A percentile compares a stretch with the other conserved stretches of the same genome.
phyloP scores from a whole-genome alignment of 2,888 invertebrate genomes.

The Temnothorax ravouxi region DNA sequence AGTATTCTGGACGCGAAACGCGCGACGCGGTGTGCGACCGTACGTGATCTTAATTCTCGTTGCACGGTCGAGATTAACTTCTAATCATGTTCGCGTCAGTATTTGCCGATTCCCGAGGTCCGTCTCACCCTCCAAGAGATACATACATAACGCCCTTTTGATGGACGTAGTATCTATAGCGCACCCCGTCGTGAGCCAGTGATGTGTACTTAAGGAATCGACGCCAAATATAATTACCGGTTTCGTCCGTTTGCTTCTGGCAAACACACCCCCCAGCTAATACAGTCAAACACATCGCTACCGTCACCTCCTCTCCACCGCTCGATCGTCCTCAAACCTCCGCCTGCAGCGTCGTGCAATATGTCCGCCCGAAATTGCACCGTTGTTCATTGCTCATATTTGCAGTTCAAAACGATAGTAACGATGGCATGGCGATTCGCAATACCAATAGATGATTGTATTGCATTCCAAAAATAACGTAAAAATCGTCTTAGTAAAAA shows the following conservation, averaged over 20 bases:
- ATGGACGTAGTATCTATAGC: constrained; percentile 68
- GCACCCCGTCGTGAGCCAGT: constrained; percentile 68
- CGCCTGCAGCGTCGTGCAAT: constrained; percentile 40
- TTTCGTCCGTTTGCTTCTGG: constrained; percentile 81
- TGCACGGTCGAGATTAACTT: constrained; percentile 59
- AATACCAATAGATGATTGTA: constrained; percentile 2
- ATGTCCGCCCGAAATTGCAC: constrained; percentile 42
- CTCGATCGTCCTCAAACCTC: constrained; percentile 40
- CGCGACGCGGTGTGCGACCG: background rate
- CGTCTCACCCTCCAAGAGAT: constrained; percentile 63
- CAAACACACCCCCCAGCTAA: constrained; percentile 79
- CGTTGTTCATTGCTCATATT: constrained; percentile 41
- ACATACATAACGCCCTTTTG: constrained; percentile 77
- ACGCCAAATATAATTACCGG: constrained; percentile 85
- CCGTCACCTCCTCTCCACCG: constrained; percentile 50
- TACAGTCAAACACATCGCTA: constrained; percentile 77
- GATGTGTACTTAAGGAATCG: constrained; percentile 82
- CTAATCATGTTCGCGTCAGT: constrained; percentile 41
- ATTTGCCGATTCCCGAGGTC: constrained; percentile 61
- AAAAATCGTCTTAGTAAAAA: background rate
- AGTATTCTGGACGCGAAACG: constrained; percentile 4
- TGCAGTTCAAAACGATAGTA: constrained; percentile 37
- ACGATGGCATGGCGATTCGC: background rate
- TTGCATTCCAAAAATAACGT: background rate
- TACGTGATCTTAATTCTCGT: constrained; percentile 22